These are phyloP conservation scores for Liasis olivaceus DNA, from an alignment of 2,797 vertebrate species.

Conservation along the genomic window DNA sequence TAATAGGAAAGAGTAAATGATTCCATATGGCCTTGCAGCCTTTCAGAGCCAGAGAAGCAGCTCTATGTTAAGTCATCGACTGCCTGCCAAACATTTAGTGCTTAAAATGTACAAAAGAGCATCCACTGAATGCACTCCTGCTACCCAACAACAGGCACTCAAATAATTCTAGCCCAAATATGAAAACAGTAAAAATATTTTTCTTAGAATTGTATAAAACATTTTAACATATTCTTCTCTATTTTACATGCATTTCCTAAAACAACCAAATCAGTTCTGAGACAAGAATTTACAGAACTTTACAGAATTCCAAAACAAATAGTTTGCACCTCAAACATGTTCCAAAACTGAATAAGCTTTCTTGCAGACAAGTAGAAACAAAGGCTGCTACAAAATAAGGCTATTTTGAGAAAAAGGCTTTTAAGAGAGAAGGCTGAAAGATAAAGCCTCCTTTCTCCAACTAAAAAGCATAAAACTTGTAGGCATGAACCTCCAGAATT, in stretches of 20 bases:
- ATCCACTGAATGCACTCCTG: neutral
- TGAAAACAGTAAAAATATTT: neutral
- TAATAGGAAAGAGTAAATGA: slow-evolving; percentile 59
- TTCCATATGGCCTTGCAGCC: slow-evolving; percentile 65
- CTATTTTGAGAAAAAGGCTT: neutral
- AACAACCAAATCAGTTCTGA: neutral
- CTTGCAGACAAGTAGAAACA: neutral
- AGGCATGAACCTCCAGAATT: neutral
- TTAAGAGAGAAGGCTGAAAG: neutral
- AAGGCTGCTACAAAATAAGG: neutral
- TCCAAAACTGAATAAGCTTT: neutral
- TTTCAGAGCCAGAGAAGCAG: slow-evolving; percentile 53
- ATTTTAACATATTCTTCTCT: neutral
- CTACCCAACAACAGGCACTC: neutral
- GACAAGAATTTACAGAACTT: neutral
- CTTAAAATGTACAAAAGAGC: slow-evolving; percentile 4
- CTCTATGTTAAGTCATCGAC: slow-evolving; percentile 17
- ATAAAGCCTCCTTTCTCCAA: neutral
- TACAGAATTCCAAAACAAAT: neutral
- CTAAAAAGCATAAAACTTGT: neutral
- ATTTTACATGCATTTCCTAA: neutral
- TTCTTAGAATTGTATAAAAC: neutral
- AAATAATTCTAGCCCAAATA: neutral
- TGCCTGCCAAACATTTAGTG: slow-evolving; percentile 55
- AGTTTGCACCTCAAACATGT: neutral